Base-by-base conservation (phyloP, 2,113 vertebrate genomes). In the Aplodontia rufa region DNA sequence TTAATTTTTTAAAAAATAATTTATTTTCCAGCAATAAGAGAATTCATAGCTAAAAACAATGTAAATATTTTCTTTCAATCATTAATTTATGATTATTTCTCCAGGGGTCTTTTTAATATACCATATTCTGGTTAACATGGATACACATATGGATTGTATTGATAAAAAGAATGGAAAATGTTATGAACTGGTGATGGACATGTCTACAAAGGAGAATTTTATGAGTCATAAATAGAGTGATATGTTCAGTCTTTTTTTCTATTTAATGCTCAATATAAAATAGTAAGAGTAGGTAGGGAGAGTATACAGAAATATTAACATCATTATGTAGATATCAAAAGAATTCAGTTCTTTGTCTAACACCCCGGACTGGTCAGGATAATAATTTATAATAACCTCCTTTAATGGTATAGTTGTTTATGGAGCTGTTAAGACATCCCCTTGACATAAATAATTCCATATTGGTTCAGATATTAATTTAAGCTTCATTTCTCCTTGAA, bases 391-490 rank as follows among this genome's bases (percentile, higher is more conserved):
- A 84, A 83, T 62, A 51, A 58, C 37, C 82, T 81, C 3, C 6
- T 88, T 28, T 85, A 76, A 80, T 8, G 84, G 72, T 85, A 47
- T 42, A 87, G 17, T 51, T 91, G 11, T 26, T 86, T n/a, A n/a
- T n/a, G n/a, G 76, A 72, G 17, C 90, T 94, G 32, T 55, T 92
- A 96, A 94, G 37, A 58, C 68, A 84, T 14, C 20, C 45, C 91
- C 37, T 91, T 96, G 64, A 95, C 55, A 87, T 79, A 79, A n/a
- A 35, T 64, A 93, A 86, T 89, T 91, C 62, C 16, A 13, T 75
- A 91, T 60, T 74, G 82, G 66, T 93, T 96, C 74, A 88, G 35
- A 68, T 64, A 64, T 22, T 69, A 87, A 94, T 89, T 96, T 95
- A 87, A 90, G 86, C 55, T 79, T 93, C 49, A 96, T 92, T 97